Conservation (phyloP, 2,797 vertebrate genomes). For the Syngnathus rostellatus region DNA sequence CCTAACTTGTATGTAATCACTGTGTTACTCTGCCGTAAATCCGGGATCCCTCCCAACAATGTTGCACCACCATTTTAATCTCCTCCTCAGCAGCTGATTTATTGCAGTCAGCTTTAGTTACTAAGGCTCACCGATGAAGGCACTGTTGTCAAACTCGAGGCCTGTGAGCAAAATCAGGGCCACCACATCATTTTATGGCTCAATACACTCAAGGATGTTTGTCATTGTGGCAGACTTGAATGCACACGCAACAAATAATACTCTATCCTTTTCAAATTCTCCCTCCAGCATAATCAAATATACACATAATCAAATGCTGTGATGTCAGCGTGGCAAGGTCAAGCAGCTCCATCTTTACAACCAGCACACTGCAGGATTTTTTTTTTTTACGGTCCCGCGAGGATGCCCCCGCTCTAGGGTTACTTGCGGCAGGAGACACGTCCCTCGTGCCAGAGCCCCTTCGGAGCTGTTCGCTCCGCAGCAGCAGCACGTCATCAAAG, state of each 20-base stretch:
- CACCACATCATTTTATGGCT: neutral
- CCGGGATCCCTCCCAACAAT: constrained; percentile 39
- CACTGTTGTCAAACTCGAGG: constrained; percentile 62
- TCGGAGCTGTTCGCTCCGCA: neutral
- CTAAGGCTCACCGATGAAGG: constrained; percentile 45
- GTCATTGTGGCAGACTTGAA: neutral
- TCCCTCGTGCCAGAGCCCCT: neutral
- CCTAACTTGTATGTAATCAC: constrained; percentile 51
- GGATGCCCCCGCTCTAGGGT: neutral
- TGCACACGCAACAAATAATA: neutral
- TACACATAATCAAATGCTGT: neutral
- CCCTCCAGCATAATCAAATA: neutral
- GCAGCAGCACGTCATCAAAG: neutral
- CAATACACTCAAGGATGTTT: neutral
- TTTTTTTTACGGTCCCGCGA: neutral
- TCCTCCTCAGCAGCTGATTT: constrained; percentile 53
- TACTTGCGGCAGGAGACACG: neutral
- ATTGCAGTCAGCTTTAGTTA: constrained; percentile 62
- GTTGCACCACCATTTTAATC: constrained; percentile 52
- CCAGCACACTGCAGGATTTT: neutral
- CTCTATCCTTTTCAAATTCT: neutral
- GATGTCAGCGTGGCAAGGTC: constrained; percentile 6
- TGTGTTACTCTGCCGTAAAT: constrained; percentile 48
- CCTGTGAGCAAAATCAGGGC: constrained; percentile 28
- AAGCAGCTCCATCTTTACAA: constrained; percentile 1